Percentiles rank a stretch among this genome's conserved stretches.
Evolutionary conservation across 2,888 invertebrate genomes (phyloP).

Genomic region (Pasiphila rectangulata): DNA sequence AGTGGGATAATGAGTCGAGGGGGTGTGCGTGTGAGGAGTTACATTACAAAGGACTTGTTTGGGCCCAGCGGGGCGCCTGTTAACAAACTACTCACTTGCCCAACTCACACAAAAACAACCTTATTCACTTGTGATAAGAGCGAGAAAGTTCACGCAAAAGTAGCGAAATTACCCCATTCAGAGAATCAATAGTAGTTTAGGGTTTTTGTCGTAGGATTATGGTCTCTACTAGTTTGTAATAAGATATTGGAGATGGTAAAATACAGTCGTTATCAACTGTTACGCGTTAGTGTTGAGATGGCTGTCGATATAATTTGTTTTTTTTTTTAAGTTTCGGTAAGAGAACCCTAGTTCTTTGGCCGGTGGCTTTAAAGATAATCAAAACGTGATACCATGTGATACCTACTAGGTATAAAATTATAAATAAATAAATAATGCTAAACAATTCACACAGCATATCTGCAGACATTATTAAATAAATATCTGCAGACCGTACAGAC

Average conservation of each 20-base stretch:
- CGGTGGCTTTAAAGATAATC: no score
- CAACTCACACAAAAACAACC: not conserved
- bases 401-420: no score
- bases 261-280: constrained; percentile 15
- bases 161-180: constrained; percentile 2
- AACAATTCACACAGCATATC: no score
- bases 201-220: not conserved
- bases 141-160: not conserved
- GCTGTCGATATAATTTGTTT: constrained; percentile 17
- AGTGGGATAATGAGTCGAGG: constrained; percentile 24
- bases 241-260: constrained; percentile 1
- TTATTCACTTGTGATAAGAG: constrained; percentile 8
- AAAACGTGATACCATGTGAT: no score
- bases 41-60: constrained; percentile 24
- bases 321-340: not conserved
- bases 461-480: no score
- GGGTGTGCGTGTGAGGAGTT: constrained; percentile 24
- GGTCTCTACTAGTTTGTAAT: not conserved
- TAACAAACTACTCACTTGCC: constrained; percentile 11
- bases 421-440: no score
- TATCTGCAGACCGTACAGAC: no score
- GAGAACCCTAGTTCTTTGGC: no score
- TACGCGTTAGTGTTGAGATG: constrained; percentile 16
- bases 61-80: constrained; percentile 27
- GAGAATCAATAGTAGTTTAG: not conserved